Percentiles rank a stretch among this genome's conserved stretches.
These are phyloP conservation scores for Callionymus lyra DNA, from an alignment of 2,113 vertebrate species.

Conservation along the genomic window DNA sequence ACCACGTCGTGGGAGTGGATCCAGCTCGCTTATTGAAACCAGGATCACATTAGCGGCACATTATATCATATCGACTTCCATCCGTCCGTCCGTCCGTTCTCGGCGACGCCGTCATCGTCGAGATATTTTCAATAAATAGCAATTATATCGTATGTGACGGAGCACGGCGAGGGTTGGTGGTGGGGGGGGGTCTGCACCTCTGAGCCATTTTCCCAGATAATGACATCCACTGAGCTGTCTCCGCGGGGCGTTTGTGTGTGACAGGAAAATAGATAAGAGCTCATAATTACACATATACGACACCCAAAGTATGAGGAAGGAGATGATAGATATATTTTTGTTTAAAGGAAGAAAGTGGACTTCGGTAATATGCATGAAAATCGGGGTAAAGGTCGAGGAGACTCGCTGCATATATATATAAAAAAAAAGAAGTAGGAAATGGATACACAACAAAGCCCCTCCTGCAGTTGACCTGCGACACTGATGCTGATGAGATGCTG, in stretches of 20 bases:
- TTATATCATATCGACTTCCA: constrained; percentile 21
- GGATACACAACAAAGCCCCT: constrained; percentile 28
- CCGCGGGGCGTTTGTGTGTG: constrained; percentile 46
- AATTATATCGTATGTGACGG: constrained; percentile 32
- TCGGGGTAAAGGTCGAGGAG: not conserved
- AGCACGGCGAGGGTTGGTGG: constrained; percentile 5
- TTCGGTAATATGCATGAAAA: not conserved
- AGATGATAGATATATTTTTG: not conserved
- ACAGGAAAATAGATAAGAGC: constrained; percentile 49
- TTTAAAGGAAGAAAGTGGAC: not conserved
- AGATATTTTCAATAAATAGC: constrained; percentile 49
- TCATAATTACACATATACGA: constrained; percentile 54
- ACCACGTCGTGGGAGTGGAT: constrained; percentile 9
- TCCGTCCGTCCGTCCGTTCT: not conserved
- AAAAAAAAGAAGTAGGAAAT: constrained; percentile 4
- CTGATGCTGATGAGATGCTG: constrained; percentile 53
- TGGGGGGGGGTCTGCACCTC: constrained; percentile 19
- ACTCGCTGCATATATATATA: not conserved
- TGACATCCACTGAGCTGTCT: constrained; percentile 49
- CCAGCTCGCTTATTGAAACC: not conserved
- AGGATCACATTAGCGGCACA: constrained; percentile 19
- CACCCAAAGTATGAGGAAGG: constrained; percentile 22
- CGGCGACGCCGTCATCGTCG: constrained; percentile 11
- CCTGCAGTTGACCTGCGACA: constrained; percentile 34
- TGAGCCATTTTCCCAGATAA: constrained; percentile 53